Base-by-base conservation (phyloP, 2,797 vertebrate species). In the Caiman crocodilus region DNA sequence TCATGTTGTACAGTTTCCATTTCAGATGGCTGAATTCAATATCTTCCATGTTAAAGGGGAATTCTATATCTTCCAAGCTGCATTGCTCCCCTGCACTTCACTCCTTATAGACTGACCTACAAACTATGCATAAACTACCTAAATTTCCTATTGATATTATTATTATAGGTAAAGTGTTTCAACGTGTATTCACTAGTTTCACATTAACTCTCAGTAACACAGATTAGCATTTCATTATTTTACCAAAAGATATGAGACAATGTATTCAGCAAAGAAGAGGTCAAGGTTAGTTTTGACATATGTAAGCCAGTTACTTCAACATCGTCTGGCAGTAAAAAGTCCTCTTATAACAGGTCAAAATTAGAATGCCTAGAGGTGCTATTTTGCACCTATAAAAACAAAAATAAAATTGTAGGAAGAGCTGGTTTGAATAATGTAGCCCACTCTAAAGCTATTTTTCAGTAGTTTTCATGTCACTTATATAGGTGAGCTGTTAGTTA, bases 361-460 rank as follows among this genome's bases (percentile, higher is more conserved):
- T 71, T 85, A 56, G 20, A 79, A 93, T 55, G 28, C 80, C 28
- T n/a, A 60, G 73, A 85, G 7, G n/a, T 91, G 10, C 1, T 84
- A 30, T 85, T 93, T 95, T 84, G 25, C 69, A 92, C 56, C 10
- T 67, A 13, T 1, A 0, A 25, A 28, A 79, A 84, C 55, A 25
- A 84, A 50, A 82, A 83, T 14, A 5, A 8, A 91, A 89, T 79
- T 3, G 23, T 84, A 76, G 20, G 23, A 92, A 71, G 35, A 77
- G 3, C 10, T 85, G 35, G 63, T 82, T 77, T 90, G 89, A 90
- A 85, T 90, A 16, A 21, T 60, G 85, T 94, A 92, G 18, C 88
- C 5, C 57, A 77, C n/a, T 30, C 64, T 67, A 67, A 32, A 20
- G 32, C 13, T 78, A 64, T 78, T 91, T 90, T 91, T 92, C 74